A percentile compares a stretch with the other conserved stretches of the same genome.
These are phyloP conservation scores for Ascidia mentula DNA, from an alignment of 23 tunicate genomes.

Conservation along the genomic window DNA sequence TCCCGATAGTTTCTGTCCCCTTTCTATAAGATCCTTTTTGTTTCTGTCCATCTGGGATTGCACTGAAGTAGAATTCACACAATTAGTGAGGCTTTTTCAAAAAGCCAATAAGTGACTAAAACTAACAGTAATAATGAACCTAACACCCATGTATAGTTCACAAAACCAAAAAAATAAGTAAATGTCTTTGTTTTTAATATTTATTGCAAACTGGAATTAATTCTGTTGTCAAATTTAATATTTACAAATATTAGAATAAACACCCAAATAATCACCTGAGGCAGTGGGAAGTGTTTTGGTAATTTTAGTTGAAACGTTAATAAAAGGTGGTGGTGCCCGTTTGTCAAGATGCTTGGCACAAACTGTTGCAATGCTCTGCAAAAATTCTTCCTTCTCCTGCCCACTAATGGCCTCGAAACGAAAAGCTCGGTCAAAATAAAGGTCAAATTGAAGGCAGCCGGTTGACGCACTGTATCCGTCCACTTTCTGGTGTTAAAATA, in stretches of 20 bases:
- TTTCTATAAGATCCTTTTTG: constrained; percentile 55
- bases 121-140: too few species aligned
- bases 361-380: constrained; percentile 46
- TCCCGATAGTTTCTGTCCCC: constrained; percentile 64
- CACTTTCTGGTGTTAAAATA: too few species aligned
- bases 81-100: too few species aligned
- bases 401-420: constrained; percentile 44
- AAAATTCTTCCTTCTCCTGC: constrained; percentile 78
- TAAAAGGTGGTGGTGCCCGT: constrained; percentile 56
- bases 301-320: constrained; percentile 46
- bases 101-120: too few species aligned
- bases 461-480: constrained; percentile 48
- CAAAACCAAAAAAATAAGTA: too few species aligned
- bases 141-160: too few species aligned
- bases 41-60: constrained; percentile 47
- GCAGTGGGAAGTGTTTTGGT: constrained; percentile 12
- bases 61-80: too few species aligned
- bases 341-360: constrained; percentile 43
- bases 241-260: too few species aligned
- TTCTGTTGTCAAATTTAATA: too few species aligned
- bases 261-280: neutral
- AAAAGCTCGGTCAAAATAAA: constrained; percentile 70
- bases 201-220: too few species aligned
- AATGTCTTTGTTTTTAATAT: too few species aligned
- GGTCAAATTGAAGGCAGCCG: constrained; percentile 44